Evolutionary conservation across 2,888 invertebrate genomes (phyloP).

Genomic region (Prosapia bicincta): DNA sequence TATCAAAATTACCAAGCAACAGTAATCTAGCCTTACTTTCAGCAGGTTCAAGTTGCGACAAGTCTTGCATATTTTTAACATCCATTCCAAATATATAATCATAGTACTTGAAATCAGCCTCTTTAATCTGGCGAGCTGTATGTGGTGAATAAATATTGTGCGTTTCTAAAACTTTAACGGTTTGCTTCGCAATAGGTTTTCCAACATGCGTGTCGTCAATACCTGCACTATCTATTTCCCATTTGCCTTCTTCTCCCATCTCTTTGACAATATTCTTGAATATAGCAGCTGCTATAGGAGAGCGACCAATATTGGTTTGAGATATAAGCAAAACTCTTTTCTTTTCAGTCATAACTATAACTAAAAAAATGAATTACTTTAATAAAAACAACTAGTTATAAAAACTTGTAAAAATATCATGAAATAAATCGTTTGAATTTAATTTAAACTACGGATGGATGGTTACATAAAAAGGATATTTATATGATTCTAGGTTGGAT

Average conservation of each 20-base stretch:
- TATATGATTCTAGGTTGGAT: no score
- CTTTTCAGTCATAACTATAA: slow-evolving; percentile 22
- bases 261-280: slow-evolving; percentile 74
- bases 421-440: no score
- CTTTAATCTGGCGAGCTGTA: slow-evolving; percentile 66
- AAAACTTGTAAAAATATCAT: no score
- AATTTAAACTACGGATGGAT: no score
- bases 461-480: no score
- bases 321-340: slow-evolving; percentile 39
- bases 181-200: slow-evolving; percentile 74
- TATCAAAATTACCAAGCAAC: slow-evolving; percentile 81
- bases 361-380: no score
- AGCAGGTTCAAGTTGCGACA: slow-evolving; percentile 60
- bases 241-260: slow-evolving; percentile 58
- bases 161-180: slow-evolving; percentile 64
- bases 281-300: slow-evolving; percentile 93
- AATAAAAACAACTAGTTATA: no score
- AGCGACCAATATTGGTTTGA: slow-evolving; percentile 88
- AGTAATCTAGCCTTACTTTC: slow-evolving; percentile 67
- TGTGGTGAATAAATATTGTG: slow-evolving; percentile 71
- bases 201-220: slow-evolving; percentile 88
- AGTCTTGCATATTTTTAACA: slow-evolving; percentile 68
- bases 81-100: slow-evolving; percentile 97
- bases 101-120: slow-evolving; percentile 72
- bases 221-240: slow-evolving; percentile 89